These are phyloP conservation scores for Liopterus haemorrhoidalis DNA, from an alignment of 2,888 invertebrate species.

Conservation along the genomic window DNA sequence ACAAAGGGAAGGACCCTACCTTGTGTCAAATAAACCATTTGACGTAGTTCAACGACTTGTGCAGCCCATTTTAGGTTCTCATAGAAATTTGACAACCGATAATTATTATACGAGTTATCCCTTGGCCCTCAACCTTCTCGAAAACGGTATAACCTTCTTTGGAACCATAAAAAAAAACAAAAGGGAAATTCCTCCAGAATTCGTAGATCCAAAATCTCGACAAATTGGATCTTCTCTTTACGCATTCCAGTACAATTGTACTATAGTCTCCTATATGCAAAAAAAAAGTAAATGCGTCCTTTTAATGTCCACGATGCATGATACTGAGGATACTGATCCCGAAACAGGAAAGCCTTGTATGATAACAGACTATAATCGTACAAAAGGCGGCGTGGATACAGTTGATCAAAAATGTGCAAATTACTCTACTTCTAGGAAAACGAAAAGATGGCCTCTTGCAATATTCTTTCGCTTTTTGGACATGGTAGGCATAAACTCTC, in stretches of 20 bases:
- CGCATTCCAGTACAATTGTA: conserved; percentile 25
- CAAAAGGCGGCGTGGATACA: conserved; percentile 31
- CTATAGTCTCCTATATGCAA: conserved; percentile 28
- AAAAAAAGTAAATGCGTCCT: conserved; percentile 31
- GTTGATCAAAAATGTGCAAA: conserved; percentile 33
- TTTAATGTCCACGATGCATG: conserved; percentile 32
- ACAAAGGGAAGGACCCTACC: conserved; percentile 29
- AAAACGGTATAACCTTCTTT: conserved; percentile 27
- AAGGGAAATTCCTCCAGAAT: conserved; percentile 23
- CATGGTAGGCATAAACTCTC: too few relatives aligned
- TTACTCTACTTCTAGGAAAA: conserved; percentile 29
- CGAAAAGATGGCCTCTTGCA: conserved; percentile 32
- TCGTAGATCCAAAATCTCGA: conserved; percentile 5
- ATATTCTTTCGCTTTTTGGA: too few relatives aligned
- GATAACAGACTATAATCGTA: conserved; percentile 32
- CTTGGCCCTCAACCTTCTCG: conserved; percentile 24
- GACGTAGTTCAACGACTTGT: conserved; percentile 27
- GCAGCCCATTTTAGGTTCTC: conserved; percentile 26
- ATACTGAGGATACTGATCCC: conserved; percentile 23
- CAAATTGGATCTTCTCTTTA: conserved; percentile 15
- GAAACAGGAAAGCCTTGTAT: conserved; percentile 30
- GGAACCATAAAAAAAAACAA: conserved; percentile 31
- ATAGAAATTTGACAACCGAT: conserved; percentile 31
- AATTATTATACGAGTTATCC: conserved; percentile 25
- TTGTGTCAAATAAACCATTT: conserved; percentile 24